Evolutionary conservation across 2,888 invertebrate species (phyloP).

Genomic region (Mystacides longicornis): DNA sequence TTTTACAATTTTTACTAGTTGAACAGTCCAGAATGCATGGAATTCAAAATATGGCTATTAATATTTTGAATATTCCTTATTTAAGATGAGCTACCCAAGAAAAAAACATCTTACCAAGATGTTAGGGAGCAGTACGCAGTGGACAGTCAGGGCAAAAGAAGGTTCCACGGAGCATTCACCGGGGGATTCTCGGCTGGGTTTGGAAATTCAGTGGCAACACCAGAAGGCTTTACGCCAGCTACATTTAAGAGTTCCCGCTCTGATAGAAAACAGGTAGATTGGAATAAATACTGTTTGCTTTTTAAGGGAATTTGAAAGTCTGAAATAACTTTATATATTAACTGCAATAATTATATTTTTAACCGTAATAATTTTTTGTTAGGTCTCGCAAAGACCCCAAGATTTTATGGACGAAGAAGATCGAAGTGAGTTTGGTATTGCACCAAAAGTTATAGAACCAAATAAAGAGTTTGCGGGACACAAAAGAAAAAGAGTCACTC

Average conservation of each 20-base stretch:
- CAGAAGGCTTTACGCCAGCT: conserved; percentile 91
- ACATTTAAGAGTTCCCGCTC: conserved; percentile 83
- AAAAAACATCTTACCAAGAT: conserved; percentile 62
- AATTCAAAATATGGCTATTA: no score
- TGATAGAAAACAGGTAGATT: conserved; percentile 49
- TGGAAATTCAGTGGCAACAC: conserved; percentile 92
- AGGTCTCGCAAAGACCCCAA: conserved; percentile 59
- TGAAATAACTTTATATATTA: no score
- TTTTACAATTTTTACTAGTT: no score
- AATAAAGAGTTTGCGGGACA: conserved; percentile 64
- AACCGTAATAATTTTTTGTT: background rate
- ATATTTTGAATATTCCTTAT: no score
- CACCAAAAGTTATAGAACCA: conserved; percentile 77
- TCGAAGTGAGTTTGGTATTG: conserved; percentile 89
- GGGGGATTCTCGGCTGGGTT: conserved; percentile 97
- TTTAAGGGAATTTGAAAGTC: no score
- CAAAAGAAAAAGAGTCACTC: conserved; percentile 33
- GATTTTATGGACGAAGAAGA: conserved; percentile 99
- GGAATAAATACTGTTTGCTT: no score
- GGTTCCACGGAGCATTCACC: conserved; percentile 99
- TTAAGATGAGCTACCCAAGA: conserved; percentile 69
- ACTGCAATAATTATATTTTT: background rate
- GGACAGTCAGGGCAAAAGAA: conserved; percentile 78
- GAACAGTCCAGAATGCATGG: no score
- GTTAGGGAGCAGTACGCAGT: conserved; percentile 74